phyloP scores from a whole-genome alignment of 2,797 vertebrate species.

The Spizella passerina region DNA sequence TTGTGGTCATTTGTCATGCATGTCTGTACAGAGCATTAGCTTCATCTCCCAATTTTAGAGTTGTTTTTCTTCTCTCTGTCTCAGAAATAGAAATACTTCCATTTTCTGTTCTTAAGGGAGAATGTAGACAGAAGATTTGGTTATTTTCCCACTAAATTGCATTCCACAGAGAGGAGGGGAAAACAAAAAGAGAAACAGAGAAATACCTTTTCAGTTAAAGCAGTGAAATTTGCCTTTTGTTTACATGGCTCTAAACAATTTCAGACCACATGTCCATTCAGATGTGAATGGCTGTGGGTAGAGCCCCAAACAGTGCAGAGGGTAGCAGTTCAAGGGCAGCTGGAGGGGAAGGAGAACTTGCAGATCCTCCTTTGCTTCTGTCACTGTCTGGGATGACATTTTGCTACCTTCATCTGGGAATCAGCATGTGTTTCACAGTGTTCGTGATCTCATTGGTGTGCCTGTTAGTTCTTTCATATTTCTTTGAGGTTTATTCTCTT shows the following conservation, averaged over 20 bases:
- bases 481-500: neutral
- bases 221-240: neutral
- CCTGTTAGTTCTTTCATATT: neutral
- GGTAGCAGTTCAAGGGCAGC: fast-evolving
- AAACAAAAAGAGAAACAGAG: neutral
- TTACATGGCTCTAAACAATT: neutral
- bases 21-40: neutral
- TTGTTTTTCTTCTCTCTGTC: neutral
- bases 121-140: neutral
- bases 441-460: neutral
- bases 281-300: neutral
- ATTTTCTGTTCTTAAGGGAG: neutral
- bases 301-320: neutral
- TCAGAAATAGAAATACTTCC: neutral
- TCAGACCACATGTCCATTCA: neutral
- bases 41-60: neutral
- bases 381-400: neutral
- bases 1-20: neutral
- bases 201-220: neutral
- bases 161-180: neutral
- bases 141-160: neutral
- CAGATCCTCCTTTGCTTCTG: neutral
- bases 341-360: neutral
- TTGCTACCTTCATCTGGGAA: neutral
- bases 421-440: neutral